Base-by-base conservation (phyloP, 1,140 invertebrate genomes). In the Drosophila auraria region DNA sequence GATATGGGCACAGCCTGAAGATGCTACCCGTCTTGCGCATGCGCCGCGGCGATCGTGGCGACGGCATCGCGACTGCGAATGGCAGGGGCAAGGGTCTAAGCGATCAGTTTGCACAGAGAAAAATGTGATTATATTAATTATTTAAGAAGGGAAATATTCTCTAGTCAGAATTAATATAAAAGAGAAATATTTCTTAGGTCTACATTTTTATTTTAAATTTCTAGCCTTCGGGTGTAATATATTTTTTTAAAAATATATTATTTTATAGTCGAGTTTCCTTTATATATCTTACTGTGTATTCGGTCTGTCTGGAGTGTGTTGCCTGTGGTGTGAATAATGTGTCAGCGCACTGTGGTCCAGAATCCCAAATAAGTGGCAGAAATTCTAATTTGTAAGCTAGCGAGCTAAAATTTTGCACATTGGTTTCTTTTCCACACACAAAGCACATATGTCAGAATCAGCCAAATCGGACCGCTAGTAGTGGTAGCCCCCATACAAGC, bases 11-110 rank as follows among this genome's bases (percentile, higher is more conserved):
- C 63, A 25, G 50, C 50, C 80, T 57, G 58, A 71, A 69, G 68
- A 54, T 69, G 91, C 91, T 92, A 92, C 91, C 49, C 62, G 91
- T 92, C 81, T 87, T 92, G 91, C 86, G 91, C 90, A 92, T 81
- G 78, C 77, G 78, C 72, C 61, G 64, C 54, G 30, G 27, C 51
- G 50, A 58, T 33, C 9, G 40, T 5, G 53, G 53, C 14, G 25
- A 27, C 40, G 49, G 33, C 15, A 1, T 12, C 23, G 27, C 14
- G 7, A 5, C 33, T 38, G 15, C 8, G 20, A 23, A 27, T 33
- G 54, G 50, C 25, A n/a, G 36, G 61, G 27, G 38, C 17, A 69
- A 71, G 63, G 50, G 63, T 17, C 40, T 27, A 45, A 33, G 20
- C 20, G 33, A 23, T 23, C 15, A 56, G 9, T 4, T 14, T 40